phyloP scores from a whole-genome alignment of 2,888 invertebrate species.

The Tetanocera ferruginea region DNA sequence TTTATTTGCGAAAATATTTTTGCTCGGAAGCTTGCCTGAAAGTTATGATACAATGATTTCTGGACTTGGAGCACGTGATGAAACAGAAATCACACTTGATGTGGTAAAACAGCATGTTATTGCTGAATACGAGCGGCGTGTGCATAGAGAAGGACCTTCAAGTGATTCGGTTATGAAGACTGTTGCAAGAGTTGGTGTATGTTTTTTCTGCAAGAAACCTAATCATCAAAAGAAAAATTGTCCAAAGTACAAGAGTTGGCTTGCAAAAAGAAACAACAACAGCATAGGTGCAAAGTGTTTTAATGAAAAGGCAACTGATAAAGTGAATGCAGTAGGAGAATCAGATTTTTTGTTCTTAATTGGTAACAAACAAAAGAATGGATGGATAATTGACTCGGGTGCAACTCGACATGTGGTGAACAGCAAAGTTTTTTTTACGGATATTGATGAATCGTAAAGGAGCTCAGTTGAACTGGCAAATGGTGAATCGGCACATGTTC shows the following conservation, averaged over 20 bases:
- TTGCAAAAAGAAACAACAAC: slow-evolving; percentile 31
- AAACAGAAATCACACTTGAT: slow-evolving; percentile 40
- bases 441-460: slow-evolving; percentile 39
- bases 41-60: slow-evolving; percentile 22
- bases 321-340: slow-evolving; percentile 30
- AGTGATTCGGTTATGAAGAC: no score
- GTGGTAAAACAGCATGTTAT: slow-evolving; percentile 29
- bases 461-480: slow-evolving; percentile 42
- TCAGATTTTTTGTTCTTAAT: slow-evolving; percentile 29
- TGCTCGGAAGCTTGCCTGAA: slow-evolving; percentile 25
- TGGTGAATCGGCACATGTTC: slow-evolving; percentile 38
- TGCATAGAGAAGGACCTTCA: no score
- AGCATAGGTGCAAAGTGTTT: no score
- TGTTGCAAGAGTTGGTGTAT: no score
- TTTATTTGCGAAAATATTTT: no score
- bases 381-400: slow-evolving; percentile 48
- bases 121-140: no score
- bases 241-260: slow-evolving; percentile 39
- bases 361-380: slow-evolving; percentile 26
- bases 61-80: no score
- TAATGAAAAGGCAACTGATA: neutral
- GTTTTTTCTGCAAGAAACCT: no score
- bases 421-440: slow-evolving; percentile 41
- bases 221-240: slow-evolving; percentile 44
- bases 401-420: slow-evolving; percentile 46